Conservation (phyloP, 2,888 invertebrate species). For the Tetramorium bicarinatum region DNA sequence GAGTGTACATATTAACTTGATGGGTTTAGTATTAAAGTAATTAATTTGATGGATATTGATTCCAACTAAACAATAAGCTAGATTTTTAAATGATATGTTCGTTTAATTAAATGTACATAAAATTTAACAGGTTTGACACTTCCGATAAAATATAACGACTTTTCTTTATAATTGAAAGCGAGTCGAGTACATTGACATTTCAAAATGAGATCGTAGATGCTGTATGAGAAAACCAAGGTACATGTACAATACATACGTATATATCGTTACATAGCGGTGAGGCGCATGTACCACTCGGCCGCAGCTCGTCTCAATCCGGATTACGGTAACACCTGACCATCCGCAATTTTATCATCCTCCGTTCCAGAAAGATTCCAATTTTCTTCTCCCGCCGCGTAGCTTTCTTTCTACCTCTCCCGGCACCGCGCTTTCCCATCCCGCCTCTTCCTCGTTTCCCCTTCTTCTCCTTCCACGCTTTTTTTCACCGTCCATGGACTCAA, state of each 20-base stretch:
- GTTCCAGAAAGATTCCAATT: conserved; percentile 84
- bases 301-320: conserved; percentile 79
- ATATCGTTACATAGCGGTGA: conserved; percentile 23
- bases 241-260: conserved; percentile 49
- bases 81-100: not conserved
- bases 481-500: conserved; percentile 80
- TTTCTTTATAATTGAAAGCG: conserved; percentile 21
- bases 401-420: conserved; percentile 63
- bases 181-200: conserved; percentile 24
- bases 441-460: conserved; percentile 50
- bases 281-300: conserved; percentile 64
- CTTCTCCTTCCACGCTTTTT: conserved; percentile 54
- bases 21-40: not conserved
- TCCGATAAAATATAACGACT: conserved; percentile 5
- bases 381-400: conserved; percentile 78
- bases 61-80: too few relatives aligned
- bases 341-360: conserved; percentile 84
- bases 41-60: too few relatives aligned
- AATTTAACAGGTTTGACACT: not conserved
- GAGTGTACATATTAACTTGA: not conserved
- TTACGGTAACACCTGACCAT: conserved; percentile 84
- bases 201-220: conserved; percentile 1
- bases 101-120: too few relatives aligned
- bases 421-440: conserved; percentile 59
- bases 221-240: not conserved